These are phyloP conservation scores for Delphinapterus leucas DNA, from an alignment of 2,113 vertebrate species.

Conservation along the genomic window DNA sequence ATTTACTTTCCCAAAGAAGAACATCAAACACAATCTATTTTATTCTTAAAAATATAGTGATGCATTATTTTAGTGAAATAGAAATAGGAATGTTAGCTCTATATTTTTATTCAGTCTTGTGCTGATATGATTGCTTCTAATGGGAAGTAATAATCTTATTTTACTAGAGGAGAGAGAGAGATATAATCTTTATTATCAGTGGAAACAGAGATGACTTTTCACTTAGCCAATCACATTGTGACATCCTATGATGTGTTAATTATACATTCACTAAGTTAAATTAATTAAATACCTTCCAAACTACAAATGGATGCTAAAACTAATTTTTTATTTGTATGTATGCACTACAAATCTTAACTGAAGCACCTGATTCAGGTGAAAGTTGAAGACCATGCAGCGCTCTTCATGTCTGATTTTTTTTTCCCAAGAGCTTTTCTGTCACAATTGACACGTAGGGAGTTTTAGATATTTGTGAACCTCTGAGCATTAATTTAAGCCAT, in stretches of 20 bases:
- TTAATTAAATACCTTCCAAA: constrained; percentile 37
- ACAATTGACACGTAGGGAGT: constrained; percentile 69
- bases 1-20: background rate
- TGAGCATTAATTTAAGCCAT: constrained; percentile 73
- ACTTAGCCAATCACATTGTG: constrained; percentile 28
- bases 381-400: constrained; percentile 73
- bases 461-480: constrained; percentile 54
- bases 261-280: constrained; percentile 28
- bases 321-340: constrained; percentile 65
- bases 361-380: constrained; percentile 64
- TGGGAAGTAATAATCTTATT: constrained; percentile 22
- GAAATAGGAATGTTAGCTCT: background rate
- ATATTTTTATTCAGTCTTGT: background rate
- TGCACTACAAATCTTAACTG: constrained; percentile 67
- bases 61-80: background rate
- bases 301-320: background rate
- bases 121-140: constrained; percentile 15
- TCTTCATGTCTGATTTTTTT: constrained; percentile 77
- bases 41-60: background rate
- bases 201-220: constrained; percentile 17
- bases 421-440: constrained; percentile 69
- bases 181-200: background rate
- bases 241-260: constrained; percentile 8
- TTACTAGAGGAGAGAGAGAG: background rate
- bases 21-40: background rate